These are phyloP conservation scores for Aphelinus atriplicis DNA, from an alignment of 1,140 invertebrate genomes.

Conservation along the genomic window DNA sequence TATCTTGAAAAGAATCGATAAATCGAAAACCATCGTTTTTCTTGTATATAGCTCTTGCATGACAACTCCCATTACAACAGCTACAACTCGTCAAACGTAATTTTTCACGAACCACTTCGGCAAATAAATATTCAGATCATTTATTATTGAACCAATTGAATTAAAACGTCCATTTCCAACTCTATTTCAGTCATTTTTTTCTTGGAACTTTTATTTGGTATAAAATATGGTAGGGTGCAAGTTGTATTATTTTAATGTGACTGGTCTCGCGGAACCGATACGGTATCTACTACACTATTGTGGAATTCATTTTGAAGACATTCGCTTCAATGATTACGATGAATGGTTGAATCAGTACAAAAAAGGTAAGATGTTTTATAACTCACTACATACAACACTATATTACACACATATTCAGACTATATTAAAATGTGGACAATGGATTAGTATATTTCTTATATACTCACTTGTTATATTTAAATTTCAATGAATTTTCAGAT, in stretches of 20 bases:
- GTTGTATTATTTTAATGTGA: slow-evolving; percentile 40
- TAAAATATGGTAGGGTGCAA: slow-evolving; percentile 22
- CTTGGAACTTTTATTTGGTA: neutral
- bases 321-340: slow-evolving; percentile 31
- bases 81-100: too few relatives aligned
- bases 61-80: too few relatives aligned
- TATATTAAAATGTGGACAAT: neutral
- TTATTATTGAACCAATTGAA: too few relatives aligned
- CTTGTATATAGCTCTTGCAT: too few relatives aligned
- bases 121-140: too few relatives aligned
- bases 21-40: too few relatives aligned
- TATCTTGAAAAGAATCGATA: too few relatives aligned
- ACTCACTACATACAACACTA: neutral
- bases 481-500: slow-evolving; percentile 33
- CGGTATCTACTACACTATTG: slow-evolving; percentile 30
- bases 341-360: slow-evolving; percentile 33
- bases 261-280: slow-evolving; percentile 35
- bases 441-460: neutral
- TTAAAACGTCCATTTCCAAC: too few relatives aligned
- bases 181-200: too few relatives aligned
- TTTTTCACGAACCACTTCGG: too few relatives aligned
- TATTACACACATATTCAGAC: neutral
- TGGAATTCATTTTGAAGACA: slow-evolving; percentile 28
- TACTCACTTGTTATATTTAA: too few relatives aligned
- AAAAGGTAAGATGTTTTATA: slow-evolving; percentile 11